phyloP scores from a whole-genome alignment of 2,888 invertebrate genomes.

The Drosophila prostipennis region DNA sequence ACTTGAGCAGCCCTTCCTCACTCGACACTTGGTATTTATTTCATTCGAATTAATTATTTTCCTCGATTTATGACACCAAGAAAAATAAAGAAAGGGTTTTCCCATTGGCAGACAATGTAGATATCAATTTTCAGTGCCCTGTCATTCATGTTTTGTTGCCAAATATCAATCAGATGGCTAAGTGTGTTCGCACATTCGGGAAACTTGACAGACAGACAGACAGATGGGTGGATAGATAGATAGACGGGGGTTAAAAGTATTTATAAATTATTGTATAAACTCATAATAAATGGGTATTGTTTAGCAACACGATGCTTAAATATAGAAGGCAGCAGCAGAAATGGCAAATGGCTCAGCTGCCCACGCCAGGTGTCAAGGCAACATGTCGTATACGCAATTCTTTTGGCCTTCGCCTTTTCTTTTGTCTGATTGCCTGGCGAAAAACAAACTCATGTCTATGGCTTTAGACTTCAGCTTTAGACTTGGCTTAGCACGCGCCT shows the following conservation, averaged over 20 bases:
- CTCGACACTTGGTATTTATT: conserved; percentile 41
- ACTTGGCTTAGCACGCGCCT: conserved; percentile 27
- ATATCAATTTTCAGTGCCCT: conserved; percentile 64
- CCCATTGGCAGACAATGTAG: conserved; percentile 23
- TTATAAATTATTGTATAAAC: conserved; percentile 41
- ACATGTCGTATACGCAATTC: conserved; percentile 61
- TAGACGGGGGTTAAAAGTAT: conserved; percentile 33
- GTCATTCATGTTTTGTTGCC: conserved; percentile 51
- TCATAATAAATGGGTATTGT: conserved; percentile 45
- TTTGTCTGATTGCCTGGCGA: conserved; percentile 26
- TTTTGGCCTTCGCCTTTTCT: conserved; percentile 18
- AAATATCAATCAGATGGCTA: conserved; percentile 50
- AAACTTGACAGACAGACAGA: conserved; percentile 46
- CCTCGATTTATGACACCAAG: conserved; percentile 56
- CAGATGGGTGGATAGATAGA: conserved; percentile 2
- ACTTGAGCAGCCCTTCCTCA: conserved; percentile 36
- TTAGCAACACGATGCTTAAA: conserved; percentile 21
- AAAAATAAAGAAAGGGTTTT: conserved; percentile 22
- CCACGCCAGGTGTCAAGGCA: conserved; percentile 50
- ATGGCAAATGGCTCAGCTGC: conserved; percentile 19
- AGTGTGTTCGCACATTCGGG: conserved; percentile 30
- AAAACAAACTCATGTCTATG: conserved; percentile 28
- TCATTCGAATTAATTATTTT: conserved; percentile 72
- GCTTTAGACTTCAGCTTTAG: conserved; percentile 16
- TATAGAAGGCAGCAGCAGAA: conserved; percentile 31